phyloP scores from a whole-genome alignment of 2,797 vertebrate species.

The Potorous gilbertii region DNA sequence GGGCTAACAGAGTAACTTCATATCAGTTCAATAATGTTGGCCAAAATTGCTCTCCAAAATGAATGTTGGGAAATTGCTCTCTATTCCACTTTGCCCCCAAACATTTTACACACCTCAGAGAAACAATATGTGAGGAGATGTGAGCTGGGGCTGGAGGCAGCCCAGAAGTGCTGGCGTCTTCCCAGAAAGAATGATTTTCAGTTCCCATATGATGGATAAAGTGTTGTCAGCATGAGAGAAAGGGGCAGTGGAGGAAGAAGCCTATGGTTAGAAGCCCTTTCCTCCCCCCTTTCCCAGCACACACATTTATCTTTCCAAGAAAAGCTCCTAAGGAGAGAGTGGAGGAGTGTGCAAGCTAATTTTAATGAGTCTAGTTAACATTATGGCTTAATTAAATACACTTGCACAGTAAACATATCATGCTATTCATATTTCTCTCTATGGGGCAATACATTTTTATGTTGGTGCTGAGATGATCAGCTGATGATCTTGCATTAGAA shows the following conservation, averaged over 20 bases:
- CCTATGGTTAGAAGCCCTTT: neutral
- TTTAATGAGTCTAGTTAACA: conserved; percentile 8
- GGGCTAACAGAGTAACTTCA: neutral
- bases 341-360: conserved; percentile 1
- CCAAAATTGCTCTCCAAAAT: neutral
- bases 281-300: neutral
- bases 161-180: neutral
- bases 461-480: neutral
- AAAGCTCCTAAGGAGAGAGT: neutral
- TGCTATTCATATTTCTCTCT: conserved; percentile 8
- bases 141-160: neutral
- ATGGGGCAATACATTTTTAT: conserved; percentile 8
- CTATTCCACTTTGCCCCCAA: neutral
- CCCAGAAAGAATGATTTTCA: neutral
- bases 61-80: conserved; percentile 5
- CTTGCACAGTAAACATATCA: conserved; percentile 10
- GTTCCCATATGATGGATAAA: neutral
- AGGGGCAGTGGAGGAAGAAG: neutral
- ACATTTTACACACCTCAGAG: neutral
- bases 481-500: conserved; percentile 8
- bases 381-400: conserved; percentile 9
- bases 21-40: neutral
- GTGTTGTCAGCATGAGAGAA: neutral
- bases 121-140: neutral
- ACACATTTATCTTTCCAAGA: neutral